Evolutionary conservation across 1,140 invertebrate genomes (phyloP).

Genomic region (Nixonia krombeini): DNA sequence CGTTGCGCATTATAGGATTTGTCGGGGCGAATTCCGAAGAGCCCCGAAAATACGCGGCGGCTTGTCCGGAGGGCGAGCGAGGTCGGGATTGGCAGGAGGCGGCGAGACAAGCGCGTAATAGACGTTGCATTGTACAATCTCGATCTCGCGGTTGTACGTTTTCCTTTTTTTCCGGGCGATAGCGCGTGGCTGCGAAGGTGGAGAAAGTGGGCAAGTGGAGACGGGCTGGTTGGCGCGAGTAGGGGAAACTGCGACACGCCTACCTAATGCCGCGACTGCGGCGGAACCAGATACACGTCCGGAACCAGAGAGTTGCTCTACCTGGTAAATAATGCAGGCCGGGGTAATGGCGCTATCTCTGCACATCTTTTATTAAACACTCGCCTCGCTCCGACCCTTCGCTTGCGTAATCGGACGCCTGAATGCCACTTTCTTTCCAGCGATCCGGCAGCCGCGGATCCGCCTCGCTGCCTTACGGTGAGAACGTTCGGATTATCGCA

Average conservation of each 20-base stretch:
- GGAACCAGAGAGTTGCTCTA: conserved; percentile 68
- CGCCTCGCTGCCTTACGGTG: conserved; percentile 49
- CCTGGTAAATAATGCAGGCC: conserved; percentile 71
- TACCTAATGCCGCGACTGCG: conserved; percentile 65
- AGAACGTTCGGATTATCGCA: conserved; percentile 49
- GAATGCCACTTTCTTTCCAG: conserved; percentile 62
- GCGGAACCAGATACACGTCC: conserved; percentile 49
- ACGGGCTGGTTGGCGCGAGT: conserved; percentile 47
- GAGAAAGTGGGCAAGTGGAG: conserved; percentile 49
- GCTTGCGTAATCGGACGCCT: conserved; percentile 41
- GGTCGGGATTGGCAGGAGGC: background rate
- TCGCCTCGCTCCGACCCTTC: conserved; percentile 51
- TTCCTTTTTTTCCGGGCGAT: conserved; percentile 32
- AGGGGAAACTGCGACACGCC: conserved; percentile 61
- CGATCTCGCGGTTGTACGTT: conserved; percentile 26
- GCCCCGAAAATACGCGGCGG: background rate
- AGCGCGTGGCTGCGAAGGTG: conserved; percentile 41
- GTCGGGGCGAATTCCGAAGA: background rate
- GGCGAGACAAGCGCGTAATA: conserved; percentile 28
- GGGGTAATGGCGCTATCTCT: conserved; percentile 73
- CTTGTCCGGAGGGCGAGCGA: background rate
- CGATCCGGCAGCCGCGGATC: no score
- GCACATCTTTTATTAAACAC: conserved; percentile 73
- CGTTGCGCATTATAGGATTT: background rate
- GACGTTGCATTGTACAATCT: conserved; percentile 21